These are phyloP conservation scores for Esox lucius DNA, from an alignment of 2,797 vertebrate species.

Conservation along the genomic window DNA sequence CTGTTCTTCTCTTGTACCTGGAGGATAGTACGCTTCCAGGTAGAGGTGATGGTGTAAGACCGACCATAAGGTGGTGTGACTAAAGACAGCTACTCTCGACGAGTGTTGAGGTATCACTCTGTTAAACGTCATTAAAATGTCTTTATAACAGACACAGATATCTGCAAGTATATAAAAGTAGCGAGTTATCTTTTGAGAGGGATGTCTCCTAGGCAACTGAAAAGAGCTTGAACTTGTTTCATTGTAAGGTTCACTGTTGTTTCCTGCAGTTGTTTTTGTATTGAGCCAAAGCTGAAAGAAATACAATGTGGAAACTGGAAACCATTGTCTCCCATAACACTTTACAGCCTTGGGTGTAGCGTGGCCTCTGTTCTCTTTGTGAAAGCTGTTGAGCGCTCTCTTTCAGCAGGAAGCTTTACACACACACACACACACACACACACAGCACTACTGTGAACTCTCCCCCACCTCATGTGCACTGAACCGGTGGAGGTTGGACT, in stretches of 20 bases:
- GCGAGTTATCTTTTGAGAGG: neutral
- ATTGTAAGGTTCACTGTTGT: neutral
- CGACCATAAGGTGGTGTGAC: neutral
- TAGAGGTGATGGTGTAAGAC: neutral
- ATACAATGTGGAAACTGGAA: neutral
- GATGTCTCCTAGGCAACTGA: slow-evolving; percentile 7
- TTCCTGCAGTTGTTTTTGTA: slow-evolving; percentile 12
- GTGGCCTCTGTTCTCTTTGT: neutral
- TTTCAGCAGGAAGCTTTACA: neutral
- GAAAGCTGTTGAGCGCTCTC: neutral
- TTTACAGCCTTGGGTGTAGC: slow-evolving; percentile 5
- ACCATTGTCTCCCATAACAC: neutral
- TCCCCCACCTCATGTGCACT: slow-evolving; percentile 14
- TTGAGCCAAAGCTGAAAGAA: neutral
- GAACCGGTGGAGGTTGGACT: neutral
- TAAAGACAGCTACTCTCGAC: neutral
- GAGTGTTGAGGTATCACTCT: too few relatives aligned
- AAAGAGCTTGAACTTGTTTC: neutral
- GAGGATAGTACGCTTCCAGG: neutral
- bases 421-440: slow-evolving; percentile 2
- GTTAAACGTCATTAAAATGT: neutral
- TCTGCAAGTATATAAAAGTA: neutral
- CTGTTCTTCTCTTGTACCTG: neutral
- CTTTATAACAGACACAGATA: neutral
- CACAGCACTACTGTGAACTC: neutral